phyloP scores from a whole-genome alignment of 1,140 invertebrate species.

The Campoletis sonorensis region DNA sequence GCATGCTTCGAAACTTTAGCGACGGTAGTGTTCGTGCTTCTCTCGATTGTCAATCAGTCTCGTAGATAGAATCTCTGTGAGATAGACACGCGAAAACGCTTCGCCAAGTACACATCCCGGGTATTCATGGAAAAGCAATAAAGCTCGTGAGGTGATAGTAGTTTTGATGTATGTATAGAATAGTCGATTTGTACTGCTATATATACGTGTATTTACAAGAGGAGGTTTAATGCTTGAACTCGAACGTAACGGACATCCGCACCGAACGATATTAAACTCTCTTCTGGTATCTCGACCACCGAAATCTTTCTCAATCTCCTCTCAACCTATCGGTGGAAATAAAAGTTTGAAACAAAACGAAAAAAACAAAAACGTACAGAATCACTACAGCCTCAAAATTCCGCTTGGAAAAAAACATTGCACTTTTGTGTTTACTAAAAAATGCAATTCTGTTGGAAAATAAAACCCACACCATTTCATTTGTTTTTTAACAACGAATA shows the following conservation, averaged over 20 bases:
- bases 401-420: too few relatives aligned
- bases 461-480: too few relatives aligned
- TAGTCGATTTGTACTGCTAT: neutral
- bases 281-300: neutral
- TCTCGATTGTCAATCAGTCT: constrained; percentile 18
- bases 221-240: neutral
- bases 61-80: constrained; percentile 8
- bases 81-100: constrained; percentile 1
- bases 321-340: too few relatives aligned
- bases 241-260: constrained; percentile 8
- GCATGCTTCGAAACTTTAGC: neutral
- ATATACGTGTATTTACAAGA: neutral
- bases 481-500: too few relatives aligned
- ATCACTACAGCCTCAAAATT: neutral
- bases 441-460: too few relatives aligned
- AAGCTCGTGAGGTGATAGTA: constrained; percentile 30
- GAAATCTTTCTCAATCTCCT: too few relatives aligned
- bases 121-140: constrained; percentile 38
- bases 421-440: too few relatives aligned
- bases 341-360: constrained; percentile 1
- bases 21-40: neutral
- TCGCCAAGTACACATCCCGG: constrained; percentile 11
- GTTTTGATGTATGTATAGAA: neutral
- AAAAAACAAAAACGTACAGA: neutral
- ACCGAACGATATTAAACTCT: neutral